Base-by-base conservation (phyloP, 1,140 invertebrate species). In the Cataglyphis hispanica region DNA sequence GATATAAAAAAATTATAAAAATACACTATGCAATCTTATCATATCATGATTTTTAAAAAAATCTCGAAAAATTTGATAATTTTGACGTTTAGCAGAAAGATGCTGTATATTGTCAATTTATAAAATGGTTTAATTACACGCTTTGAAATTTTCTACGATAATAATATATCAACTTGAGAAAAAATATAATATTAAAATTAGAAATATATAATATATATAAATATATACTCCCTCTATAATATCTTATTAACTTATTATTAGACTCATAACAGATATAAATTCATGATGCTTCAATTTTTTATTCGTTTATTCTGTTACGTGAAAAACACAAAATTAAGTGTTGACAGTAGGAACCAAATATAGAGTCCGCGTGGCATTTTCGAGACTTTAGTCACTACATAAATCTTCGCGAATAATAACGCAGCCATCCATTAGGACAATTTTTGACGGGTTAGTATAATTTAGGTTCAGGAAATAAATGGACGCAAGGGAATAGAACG, bases 381-480 rank as follows among this genome's bases (percentile, higher is more conserved):
- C 19, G 66, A 67, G 27, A n/a, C 76, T 53, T 80, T 40, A 60
- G 25, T 56, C 66, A n/a, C 66, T 70, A 43, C 78, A 83, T 83
- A 83, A 83, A 83, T 83, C 78, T 83, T 83, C 53, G 19, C 53
- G 67, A 83, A 74, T 46, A 83, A 80, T 80, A 69, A 80, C 77
- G 63, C 27, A 8, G 63, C 61, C 53, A 46, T 72, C 67, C 78
- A 72, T 74, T 72, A 72, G 67, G 37, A 72, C 78, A 60, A 74
- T 74, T 83, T 83, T 83, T 74, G 78, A 83, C 78, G 31, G 78
- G 19, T 60, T 53, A 40, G n/a, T 83, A 56, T 74, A 83, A 83
- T 83, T 74, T 74, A 83, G 78, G 74, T 61, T 74, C 67, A 72
- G 78, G 53, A 83, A 83, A 83, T 72, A 74, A 34, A 83, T 83